Conservation (phyloP, 30 jellyfish, hydroid and myxozoan genomes). For the Chironex yamaguchii region DNA sequence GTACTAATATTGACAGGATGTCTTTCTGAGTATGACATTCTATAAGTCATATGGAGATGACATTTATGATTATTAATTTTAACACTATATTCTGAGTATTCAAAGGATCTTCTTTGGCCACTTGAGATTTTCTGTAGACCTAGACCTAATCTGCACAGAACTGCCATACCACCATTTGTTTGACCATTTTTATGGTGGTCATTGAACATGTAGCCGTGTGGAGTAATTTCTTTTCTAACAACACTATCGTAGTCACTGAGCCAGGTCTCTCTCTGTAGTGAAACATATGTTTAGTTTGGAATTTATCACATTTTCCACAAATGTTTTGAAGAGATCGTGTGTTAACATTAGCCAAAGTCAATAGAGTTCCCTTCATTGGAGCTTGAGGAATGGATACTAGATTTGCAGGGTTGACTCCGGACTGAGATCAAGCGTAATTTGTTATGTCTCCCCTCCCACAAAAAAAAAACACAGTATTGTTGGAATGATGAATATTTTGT, state of each 20-base stretch:
- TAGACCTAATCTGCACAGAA: constrained; percentile 4
- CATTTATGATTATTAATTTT: neutral
- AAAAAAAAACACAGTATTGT: neutral
- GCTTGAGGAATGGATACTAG: too few relatives aligned
- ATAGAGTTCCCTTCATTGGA: neutral
- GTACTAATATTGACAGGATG: constrained; percentile 12
- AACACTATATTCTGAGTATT: constrained; percentile 39
- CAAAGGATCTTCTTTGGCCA: constrained; percentile 27
- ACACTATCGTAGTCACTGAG: constrained; percentile 22
- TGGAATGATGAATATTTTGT: too few relatives aligned
- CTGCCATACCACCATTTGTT: constrained; percentile 49
- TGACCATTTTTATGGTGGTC: constrained; percentile 7
- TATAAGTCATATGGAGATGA: constrained; percentile 19
- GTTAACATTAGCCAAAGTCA: constrained; percentile 16
- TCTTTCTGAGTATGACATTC: constrained; percentile 22
- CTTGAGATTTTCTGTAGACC: constrained; percentile 18
- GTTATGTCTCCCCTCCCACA: neutral
- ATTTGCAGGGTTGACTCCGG: too few relatives aligned
- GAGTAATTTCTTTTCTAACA: constrained; percentile 13
- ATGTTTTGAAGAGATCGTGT: constrained; percentile 44
- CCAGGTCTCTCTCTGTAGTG: constrained; percentile 54
- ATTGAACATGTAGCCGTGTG: constrained; percentile 21
- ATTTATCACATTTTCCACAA: constrained; percentile 23
- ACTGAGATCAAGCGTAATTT: too few relatives aligned
- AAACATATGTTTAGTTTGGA: constrained; percentile 23